A percentile compares a stretch with the other conserved stretches of the same genome.
Evolutionary conservation across 2,888 invertebrate genomes (phyloP).

Genomic region (Rhyacophila evoluta): DNA sequence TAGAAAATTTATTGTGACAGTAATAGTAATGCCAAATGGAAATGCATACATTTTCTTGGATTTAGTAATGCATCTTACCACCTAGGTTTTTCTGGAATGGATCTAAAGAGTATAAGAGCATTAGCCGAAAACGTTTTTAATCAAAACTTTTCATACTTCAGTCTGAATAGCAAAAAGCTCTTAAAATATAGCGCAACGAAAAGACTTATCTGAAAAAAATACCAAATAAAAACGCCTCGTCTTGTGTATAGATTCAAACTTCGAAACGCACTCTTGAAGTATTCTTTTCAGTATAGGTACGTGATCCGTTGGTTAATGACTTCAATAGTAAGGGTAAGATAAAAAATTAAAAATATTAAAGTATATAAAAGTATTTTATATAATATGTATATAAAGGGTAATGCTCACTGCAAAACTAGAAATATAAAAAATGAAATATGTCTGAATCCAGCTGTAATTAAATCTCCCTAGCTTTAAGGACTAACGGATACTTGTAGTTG

Average conservation of each 20-base stretch:
- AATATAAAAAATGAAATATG: neutral
- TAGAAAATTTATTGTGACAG: too few species aligned
- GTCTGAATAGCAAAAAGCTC: constrained; percentile 51
- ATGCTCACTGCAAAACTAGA: neutral
- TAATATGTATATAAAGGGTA: neutral
- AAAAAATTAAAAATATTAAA: neutral
- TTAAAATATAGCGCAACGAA: constrained; percentile 38
- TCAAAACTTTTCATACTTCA: constrained; percentile 53
- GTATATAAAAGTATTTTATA: neutral
- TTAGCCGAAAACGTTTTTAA: constrained; percentile 35
- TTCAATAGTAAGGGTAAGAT: neutral
- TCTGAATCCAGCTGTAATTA: neutral
- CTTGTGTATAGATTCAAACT: constrained; percentile 14
- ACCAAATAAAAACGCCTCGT: constrained; percentile 26
- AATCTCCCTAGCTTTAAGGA: neutral
- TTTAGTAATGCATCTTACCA: too few species aligned
- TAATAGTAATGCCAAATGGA: too few species aligned
- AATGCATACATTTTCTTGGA: too few species aligned
- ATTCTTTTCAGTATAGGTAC: constrained; percentile 24
- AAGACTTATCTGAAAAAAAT: constrained; percentile 41
- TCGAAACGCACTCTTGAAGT: constrained; percentile 3
- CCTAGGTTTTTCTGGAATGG: too few species aligned
- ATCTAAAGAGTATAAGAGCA: neutral
- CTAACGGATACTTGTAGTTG: too few species aligned
- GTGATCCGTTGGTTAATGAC: constrained; percentile 25